A percentile compares a stretch with the other conserved stretches of the same genome.
phyloP scores from a whole-genome alignment of 2,888 invertebrate species.

The Nysson spinosus region DNA sequence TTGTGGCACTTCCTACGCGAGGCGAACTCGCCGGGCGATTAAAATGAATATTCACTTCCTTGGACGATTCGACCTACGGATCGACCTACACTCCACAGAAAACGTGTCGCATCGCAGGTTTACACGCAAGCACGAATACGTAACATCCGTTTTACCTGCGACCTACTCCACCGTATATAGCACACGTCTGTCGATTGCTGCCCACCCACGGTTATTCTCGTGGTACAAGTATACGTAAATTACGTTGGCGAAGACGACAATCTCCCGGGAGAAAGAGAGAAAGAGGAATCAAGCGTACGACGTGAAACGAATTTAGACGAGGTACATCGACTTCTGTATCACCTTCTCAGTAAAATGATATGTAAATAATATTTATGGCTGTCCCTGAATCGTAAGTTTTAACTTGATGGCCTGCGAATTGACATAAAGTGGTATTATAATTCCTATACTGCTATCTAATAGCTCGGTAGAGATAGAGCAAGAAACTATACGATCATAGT shows the following conservation, averaged over 20 bases:
- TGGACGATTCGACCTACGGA: constrained; percentile 47
- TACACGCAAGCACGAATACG: constrained; percentile 43
- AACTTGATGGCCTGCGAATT: too few relatives aligned
- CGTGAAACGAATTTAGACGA: constrained; percentile 26
- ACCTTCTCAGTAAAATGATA: background rate
- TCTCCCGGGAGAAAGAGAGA: background rate
- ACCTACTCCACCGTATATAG: constrained; percentile 44
- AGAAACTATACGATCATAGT: too few relatives aligned
- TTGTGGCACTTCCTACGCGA: constrained; percentile 41
- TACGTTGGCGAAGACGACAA: constrained; percentile 21
- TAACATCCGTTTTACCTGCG: constrained; percentile 56
- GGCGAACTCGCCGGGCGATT: constrained; percentile 6
- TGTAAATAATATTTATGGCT: background rate
- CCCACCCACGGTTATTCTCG: constrained; percentile 41
- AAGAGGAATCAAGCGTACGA: background rate
- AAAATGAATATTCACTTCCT: constrained; percentile 47
- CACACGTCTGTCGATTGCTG: constrained; percentile 32
- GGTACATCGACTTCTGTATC: background rate
- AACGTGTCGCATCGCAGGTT: constrained; percentile 42
- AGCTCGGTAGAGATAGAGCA: too few relatives aligned
- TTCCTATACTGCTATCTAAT: too few relatives aligned
- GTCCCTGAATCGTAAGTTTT: too few relatives aligned
- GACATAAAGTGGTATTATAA: too few relatives aligned
- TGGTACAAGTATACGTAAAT: constrained; percentile 21
- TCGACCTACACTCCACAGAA: constrained; percentile 45